These are phyloP conservation scores for Hypsopygia costalis DNA, from an alignment of 2,888 invertebrate genomes.

Conservation along the genomic window DNA sequence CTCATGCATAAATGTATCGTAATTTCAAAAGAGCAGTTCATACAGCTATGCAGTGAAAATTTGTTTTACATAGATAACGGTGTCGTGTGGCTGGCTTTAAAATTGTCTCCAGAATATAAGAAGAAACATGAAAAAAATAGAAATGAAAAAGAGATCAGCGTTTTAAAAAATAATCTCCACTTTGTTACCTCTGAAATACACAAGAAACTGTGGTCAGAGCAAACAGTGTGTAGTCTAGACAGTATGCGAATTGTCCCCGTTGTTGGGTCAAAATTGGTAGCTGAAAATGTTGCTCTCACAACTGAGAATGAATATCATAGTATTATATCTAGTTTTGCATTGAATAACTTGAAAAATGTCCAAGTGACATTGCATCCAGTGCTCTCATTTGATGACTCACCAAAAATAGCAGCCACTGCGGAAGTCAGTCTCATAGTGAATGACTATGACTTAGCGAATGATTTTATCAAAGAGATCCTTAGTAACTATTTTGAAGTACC, in stretches of 20 bases:
- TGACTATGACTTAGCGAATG: constrained; percentile 64
- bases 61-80: constrained; percentile 69
- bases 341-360: constrained; percentile 34
- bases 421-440: constrained; percentile 62
- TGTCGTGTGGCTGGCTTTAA: constrained; percentile 62
- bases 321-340: constrained; percentile 45
- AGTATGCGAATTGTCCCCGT: constrained; percentile 60
- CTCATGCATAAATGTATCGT: constrained; percentile 58
- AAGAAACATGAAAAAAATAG: constrained; percentile 37
- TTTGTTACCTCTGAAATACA: constrained; percentile 60
- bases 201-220: constrained; percentile 53
- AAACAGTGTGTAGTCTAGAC: constrained; percentile 30
- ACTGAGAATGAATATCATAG: constrained; percentile 61
- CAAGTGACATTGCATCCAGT: constrained; percentile 58
- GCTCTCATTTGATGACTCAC: constrained; percentile 52
- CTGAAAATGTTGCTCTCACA: constrained; percentile 41
- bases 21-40: constrained; percentile 58
- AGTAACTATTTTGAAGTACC: constrained; percentile 85
- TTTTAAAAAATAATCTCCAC: constrained; percentile 45
- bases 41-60: constrained; percentile 64
- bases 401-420: constrained; percentile 61
- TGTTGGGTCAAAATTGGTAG: constrained; percentile 46
- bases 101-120: constrained; percentile 45
- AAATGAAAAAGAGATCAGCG: constrained; percentile 24
- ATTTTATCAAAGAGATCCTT: constrained; percentile 80